These are phyloP conservation scores for Luperina testacea DNA, from an alignment of 2,888 invertebrate species.

Conservation along the genomic window DNA sequence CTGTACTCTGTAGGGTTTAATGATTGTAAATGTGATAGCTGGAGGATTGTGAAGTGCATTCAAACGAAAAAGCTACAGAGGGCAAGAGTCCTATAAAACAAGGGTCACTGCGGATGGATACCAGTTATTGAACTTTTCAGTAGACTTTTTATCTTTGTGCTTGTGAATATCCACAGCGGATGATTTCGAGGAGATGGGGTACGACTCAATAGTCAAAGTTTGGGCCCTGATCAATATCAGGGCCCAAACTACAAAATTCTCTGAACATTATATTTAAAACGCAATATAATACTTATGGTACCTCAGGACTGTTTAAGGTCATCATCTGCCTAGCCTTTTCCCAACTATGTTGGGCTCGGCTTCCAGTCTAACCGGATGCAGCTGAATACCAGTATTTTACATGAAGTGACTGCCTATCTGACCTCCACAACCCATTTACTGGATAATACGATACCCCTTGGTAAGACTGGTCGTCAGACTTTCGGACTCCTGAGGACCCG, in stretches of 20 bases:
- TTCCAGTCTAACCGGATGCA: too few relatives aligned
- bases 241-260: neutral
- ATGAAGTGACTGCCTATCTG: too few relatives aligned
- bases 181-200: neutral
- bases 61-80: constrained; percentile 70
- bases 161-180: constrained; percentile 29
- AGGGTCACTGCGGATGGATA: constrained; percentile 53
- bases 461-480: too few relatives aligned
- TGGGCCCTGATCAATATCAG: too few relatives aligned
- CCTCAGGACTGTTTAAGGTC: neutral
- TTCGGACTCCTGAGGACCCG: too few relatives aligned
- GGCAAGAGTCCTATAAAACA: constrained; percentile 63
- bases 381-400: too few relatives aligned
- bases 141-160: constrained; percentile 43
- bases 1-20: constrained; percentile 60
- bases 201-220: too few relatives aligned
- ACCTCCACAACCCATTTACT: too few relatives aligned
- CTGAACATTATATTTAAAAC: neutral
- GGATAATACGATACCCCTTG: too few relatives aligned
- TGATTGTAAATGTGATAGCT: constrained; percentile 67
- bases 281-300: neutral
- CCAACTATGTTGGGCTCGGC: too few relatives aligned
- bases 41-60: constrained; percentile 69
- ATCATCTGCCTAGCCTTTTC: too few relatives aligned
- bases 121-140: constrained; percentile 51